These are phyloP conservation scores for Notechis scutatus DNA, from an alignment of 2,113 vertebrate genomes.

Conservation along the genomic window DNA sequence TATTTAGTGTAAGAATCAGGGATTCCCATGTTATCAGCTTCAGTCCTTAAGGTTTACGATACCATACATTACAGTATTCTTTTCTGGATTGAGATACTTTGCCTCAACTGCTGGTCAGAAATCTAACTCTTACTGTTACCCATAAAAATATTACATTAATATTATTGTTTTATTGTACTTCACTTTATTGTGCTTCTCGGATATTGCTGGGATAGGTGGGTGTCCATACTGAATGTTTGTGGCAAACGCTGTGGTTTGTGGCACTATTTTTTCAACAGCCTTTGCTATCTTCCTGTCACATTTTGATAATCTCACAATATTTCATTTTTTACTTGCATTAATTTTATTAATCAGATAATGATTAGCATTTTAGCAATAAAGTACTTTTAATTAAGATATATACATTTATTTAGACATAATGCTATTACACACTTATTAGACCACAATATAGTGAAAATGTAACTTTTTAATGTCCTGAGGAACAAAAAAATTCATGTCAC, in stretches of 20 bases:
- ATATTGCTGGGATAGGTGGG: too few relatives aligned
- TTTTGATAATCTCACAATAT: too few relatives aligned
- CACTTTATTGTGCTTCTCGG: too few relatives aligned
- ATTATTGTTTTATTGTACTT: too few relatives aligned
- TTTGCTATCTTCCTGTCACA: too few relatives aligned
- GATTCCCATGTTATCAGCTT: not conserved
- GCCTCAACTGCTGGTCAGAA: not conserved
- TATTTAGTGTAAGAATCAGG: not conserved
- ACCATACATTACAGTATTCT: not conserved
- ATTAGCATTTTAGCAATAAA: not conserved
- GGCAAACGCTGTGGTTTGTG: too few relatives aligned
- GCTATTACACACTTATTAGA: not conserved
- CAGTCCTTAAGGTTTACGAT: not conserved
- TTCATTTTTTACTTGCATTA: too few relatives aligned
- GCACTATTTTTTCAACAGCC: too few relatives aligned
- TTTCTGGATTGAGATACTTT: not conserved
- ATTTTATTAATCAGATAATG: too few relatives aligned
- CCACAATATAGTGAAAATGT: not conserved
- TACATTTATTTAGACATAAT: not conserved
- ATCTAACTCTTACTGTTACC: not conserved
- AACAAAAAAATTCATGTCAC: not conserved
- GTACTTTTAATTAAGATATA: not conserved
- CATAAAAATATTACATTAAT: not conserved
- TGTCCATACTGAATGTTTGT: too few relatives aligned
- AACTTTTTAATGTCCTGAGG: not conserved